These are phyloP conservation scores for Osedax fenrisi DNA, from an alignment of 2,888 invertebrate genomes.

Conservation along the genomic window DNA sequence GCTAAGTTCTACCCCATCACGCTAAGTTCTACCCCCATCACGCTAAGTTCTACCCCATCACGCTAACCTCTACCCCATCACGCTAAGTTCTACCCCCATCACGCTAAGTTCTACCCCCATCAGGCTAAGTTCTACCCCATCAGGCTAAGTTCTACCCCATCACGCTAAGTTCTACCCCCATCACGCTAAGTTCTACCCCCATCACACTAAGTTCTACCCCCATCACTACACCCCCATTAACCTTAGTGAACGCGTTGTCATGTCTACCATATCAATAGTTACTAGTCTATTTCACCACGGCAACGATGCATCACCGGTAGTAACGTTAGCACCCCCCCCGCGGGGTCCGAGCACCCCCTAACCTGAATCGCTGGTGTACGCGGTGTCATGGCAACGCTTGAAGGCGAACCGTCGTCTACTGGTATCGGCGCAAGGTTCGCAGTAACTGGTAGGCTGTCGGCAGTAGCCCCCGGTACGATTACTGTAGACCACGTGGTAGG, in stretches of 20 bases:
- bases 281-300: neutral
- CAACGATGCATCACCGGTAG: neutral
- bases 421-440: conserved; percentile 33
- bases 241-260: neutral
- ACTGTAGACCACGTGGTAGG: conserved; percentile 35
- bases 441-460: conserved; percentile 31
- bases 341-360: neutral
- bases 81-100: neutral
- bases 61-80: neutral
- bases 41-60: neutral
- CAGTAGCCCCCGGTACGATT: conserved; percentile 36
- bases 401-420: conserved; percentile 33
- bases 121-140: neutral
- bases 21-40: too few relatives aligned
- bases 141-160: too few relatives aligned
- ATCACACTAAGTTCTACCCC: too few relatives aligned
- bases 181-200: too few relatives aligned
- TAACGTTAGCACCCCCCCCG: neutral
- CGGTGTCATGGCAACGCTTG: conserved; percentile 33
- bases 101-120: neutral
- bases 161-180: too few relatives aligned
- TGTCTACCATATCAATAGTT: neutral
- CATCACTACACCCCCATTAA: neutral
- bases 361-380: conserved; percentile 34
- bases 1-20: too few relatives aligned